phyloP scores from a whole-genome alignment of 2,888 invertebrate species.

The Noctua janthe region DNA sequence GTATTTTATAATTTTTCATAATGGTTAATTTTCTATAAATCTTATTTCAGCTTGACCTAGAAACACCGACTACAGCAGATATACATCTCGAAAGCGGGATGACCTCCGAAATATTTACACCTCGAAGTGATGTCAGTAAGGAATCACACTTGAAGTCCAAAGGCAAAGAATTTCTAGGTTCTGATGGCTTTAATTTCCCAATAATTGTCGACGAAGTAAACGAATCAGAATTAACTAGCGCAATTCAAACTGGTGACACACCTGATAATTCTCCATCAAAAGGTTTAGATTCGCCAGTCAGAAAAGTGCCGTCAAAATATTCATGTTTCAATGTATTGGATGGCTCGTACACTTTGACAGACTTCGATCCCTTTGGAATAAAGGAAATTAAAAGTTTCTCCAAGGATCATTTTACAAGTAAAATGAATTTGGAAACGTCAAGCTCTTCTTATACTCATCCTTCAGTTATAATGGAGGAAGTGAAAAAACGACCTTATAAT shows the following conservation, averaged over 20 bases:
- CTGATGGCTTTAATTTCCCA: conserved; percentile 85
- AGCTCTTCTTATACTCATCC: conserved; percentile 84
- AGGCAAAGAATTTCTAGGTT: conserved; percentile 80
- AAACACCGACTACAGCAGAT: conserved; percentile 89
- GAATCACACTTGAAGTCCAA: conserved; percentile 76
- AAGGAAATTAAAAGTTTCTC: conserved; percentile 77
- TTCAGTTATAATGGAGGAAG: conserved; percentile 83
- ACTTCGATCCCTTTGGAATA: conserved; percentile 87
- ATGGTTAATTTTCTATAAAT: background rate
- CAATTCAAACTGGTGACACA: conserved; percentile 69
- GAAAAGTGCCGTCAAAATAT: conserved; percentile 67
- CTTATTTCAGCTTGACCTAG: conserved; percentile 84
- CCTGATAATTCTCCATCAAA: conserved; percentile 78
- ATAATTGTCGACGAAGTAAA: conserved; percentile 82
- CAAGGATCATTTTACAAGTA: conserved; percentile 77
- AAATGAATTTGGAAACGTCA: conserved; percentile 76
- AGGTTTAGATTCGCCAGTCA: conserved; percentile 60
- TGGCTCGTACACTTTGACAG: conserved; percentile 85
- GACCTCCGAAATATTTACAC: conserved; percentile 81
- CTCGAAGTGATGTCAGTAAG: conserved; percentile 79
- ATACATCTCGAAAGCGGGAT: conserved; percentile 81
- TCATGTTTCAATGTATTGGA: conserved; percentile 87
- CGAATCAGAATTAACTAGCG: conserved; percentile 74
- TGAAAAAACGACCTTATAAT: conserved; percentile 83
- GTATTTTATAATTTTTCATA: background rate